A percentile compares a stretch with the other conserved stretches of the same genome.
Evolutionary conservation across 2,888 invertebrate species (phyloP).

Genomic region (Dolichopus griseipennis): DNA sequence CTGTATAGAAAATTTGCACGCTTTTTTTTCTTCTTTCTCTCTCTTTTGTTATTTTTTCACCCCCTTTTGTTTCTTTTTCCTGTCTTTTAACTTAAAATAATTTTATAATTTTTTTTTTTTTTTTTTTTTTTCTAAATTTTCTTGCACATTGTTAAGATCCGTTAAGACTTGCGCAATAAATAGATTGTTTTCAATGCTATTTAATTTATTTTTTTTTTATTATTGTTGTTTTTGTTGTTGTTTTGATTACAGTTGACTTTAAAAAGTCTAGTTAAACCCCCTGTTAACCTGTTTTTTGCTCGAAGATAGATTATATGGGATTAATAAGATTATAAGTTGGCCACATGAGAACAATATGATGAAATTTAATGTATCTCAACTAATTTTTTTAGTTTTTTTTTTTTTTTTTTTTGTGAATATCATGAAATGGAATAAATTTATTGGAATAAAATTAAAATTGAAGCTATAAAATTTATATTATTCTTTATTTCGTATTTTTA

Average conservation of each 20-base stretch:
- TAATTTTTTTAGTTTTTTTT: too few relatives aligned
- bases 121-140: too few relatives aligned
- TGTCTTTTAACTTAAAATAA: too few relatives aligned
- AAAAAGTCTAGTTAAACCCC: background rate
- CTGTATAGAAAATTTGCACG: background rate
- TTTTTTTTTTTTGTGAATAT: too few relatives aligned
- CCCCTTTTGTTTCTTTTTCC: background rate
- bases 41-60: background rate
- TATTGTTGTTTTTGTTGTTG: background rate
- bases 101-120: too few relatives aligned
- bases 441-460: too few relatives aligned
- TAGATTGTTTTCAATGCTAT: background rate
- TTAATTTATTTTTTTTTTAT: too few relatives aligned
- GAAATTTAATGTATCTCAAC: background rate
- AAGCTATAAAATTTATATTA: too few relatives aligned
- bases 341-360: constrained; percentile 3
- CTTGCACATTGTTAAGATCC: background rate
- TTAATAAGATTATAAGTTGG: background rate
- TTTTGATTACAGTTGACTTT: background rate
- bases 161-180: constrained; percentile 3
- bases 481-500: too few relatives aligned
- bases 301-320: background rate
- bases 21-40: background rate
- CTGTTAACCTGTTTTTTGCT: constrained; percentile 3
- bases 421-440: too few relatives aligned